These are phyloP conservation scores for Oostethus manadensis DNA, from an alignment of 2,113 vertebrate species.

Conservation along the genomic window DNA sequence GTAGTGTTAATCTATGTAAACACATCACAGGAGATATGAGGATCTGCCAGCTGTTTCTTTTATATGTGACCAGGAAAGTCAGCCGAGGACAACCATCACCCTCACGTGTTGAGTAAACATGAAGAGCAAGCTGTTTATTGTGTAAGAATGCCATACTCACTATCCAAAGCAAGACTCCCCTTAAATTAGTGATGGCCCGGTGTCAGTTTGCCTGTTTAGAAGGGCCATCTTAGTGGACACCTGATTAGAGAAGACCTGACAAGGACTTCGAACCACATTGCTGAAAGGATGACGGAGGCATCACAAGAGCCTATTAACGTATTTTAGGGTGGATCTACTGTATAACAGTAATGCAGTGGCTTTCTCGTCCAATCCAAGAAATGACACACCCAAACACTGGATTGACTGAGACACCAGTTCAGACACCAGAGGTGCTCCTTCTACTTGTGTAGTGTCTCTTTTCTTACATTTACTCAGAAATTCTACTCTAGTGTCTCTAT, in stretches of 20 bases:
- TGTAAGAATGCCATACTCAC: constrained; percentile 51
- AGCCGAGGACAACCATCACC: constrained; percentile 36
- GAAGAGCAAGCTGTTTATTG: constrained; percentile 54
- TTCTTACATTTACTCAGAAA: constrained; percentile 36
- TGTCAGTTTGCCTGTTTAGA: constrained; percentile 64
- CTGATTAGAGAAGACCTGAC: constrained; percentile 47
- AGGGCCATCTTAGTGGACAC: constrained; percentile 49
- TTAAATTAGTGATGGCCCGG: constrained; percentile 81
- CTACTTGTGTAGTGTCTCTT: constrained; percentile 55
- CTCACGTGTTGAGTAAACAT: constrained; percentile 38
- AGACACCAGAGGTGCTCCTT: constrained; percentile 42
- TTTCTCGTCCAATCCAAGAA: constrained; percentile 4
- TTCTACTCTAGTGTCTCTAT: background rate
- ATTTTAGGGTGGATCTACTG: background rate
- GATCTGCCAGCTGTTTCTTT: constrained; percentile 38
- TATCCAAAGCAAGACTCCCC: constrained; percentile 48
- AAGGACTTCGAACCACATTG: constrained; percentile 42
- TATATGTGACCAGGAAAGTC: constrained; percentile 24
- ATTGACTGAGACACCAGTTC: constrained; percentile 48
- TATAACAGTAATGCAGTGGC: no score
- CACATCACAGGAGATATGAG: constrained; percentile 16
- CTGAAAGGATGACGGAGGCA: constrained; percentile 49
- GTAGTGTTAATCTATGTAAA: constrained; percentile 34
- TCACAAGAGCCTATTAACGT: background rate
- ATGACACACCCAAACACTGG: constrained; percentile 46